Base-by-base conservation (phyloP, 2,113 vertebrate species). In the Manacus vitellinus region DNA sequence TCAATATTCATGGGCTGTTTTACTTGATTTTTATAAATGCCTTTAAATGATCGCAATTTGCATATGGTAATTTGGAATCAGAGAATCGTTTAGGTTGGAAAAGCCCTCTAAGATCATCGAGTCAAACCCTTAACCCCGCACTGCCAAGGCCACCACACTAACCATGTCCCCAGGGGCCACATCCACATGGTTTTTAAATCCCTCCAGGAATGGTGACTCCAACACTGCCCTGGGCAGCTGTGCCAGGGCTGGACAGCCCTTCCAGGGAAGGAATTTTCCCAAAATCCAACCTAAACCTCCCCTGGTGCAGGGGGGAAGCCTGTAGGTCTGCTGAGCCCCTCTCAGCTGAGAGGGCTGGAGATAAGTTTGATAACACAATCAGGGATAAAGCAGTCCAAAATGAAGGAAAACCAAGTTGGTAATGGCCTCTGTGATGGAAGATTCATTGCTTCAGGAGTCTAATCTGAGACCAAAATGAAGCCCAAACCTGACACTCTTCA, bases 41-140 rank as follows among this genome's bases (percentile, higher is more conserved):
- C 81, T 95, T 92, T 82, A 80, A 87, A 92, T 97, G 92, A 92
- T 93, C 92, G 35, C 87, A 30, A 92, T 95, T 97, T 97, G 96
- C 97, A 85, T 90, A 90, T 88, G 62, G 85, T 90, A 95, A 77
- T 91, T 97, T 73, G 84, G 92, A 68, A 51, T 75, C 70, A 44
- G 70, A 9, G 70, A 56, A 76, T 82, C 55, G 8, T 82, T 87
- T 51, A 76, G 77, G 76, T 70, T 76, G 52, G 83, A 58, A 70
- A 63, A 76, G 43, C 33, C 55, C 43, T 62, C 63, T 39, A 55
- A 76, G 76, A 70, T 87, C 82, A 43, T 61, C 3, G 2, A 56
- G 76, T 82, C 62, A 63, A 56, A 3, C 62, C 27, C 24, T 70
- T 87, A 68, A 56, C 28, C 20, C 52, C 4, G 62, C 76, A 30